Evolutionary conservation across 1,140 invertebrate species (phyloP), one percentile per base, ranked within the genome.

Genomic region (Rhizoglyphus robini): DNA sequence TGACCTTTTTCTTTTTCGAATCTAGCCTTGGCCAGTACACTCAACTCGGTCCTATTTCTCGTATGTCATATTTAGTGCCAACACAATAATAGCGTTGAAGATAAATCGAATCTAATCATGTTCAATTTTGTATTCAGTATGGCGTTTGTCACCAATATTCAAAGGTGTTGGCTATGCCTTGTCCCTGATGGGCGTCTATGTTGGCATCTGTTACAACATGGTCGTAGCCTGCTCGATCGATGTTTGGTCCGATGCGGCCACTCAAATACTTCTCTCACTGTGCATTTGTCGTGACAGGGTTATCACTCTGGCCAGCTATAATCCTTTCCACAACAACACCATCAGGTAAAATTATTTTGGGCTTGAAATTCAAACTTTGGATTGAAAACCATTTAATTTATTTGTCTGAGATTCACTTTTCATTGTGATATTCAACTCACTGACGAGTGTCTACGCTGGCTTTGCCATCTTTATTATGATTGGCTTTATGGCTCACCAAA

Each of bases 271-370:
- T 74, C 90, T 88, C 74, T 86, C 87, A 0, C 73, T 90, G 23
- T 87, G 86, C 72, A 86, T 87, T 1, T 86, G 86, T 8, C 88
- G 86, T 85, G 88, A 88, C 67, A 87, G 87, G 41, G 77, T 88
- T 18, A 87, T 88, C 30, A 87, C 86, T 3, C 78, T 88, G 13
- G 86, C 86, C 23, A 88, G 51, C 51, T 54, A 54, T 23, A 54
- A 54, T 20, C 51, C 51, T 11, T 54, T 54, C 31, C 20, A 54
- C 20, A 54, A 54, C 51, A 54, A 54, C 20, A 54, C 51, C 8
- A 5, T 83, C 84, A 75, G 79, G 78, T 77, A 5, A 15, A 23
- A 30, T 11, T 11, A 8, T 54, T 8, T 54, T 54, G 23, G 13
- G 1, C 18, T 68, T 31, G 4, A 67, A 67, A n/a, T n/a, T n/a